phyloP scores from a whole-genome alignment of 2,888 invertebrate genomes.

The Heterodera filipjevi region DNA sequence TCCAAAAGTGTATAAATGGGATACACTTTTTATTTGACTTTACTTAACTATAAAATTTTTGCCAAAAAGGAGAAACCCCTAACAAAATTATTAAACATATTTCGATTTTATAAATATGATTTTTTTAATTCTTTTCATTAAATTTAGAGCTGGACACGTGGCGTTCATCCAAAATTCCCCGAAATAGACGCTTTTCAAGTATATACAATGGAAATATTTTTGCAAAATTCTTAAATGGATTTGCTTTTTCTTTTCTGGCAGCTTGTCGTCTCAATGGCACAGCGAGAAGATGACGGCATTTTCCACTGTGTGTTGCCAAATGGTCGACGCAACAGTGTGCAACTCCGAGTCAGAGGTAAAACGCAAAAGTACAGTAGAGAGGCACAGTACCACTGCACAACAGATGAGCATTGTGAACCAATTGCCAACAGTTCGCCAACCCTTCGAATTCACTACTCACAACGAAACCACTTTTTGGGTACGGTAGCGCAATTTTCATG shows the following conservation, averaged over 20 bases:
- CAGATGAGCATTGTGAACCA: conserved; percentile 53
- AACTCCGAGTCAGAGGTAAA: conserved; percentile 51
- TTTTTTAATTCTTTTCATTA: too few species aligned
- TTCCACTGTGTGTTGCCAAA: conserved; percentile 86
- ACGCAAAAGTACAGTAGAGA: conserved; percentile 3
- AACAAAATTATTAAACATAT: too few species aligned
- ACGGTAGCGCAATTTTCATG: conserved; percentile 62
- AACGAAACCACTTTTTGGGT: conserved; percentile 49
- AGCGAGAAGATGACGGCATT: conserved; percentile 81
- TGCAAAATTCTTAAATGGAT: background rate
- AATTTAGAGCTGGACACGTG: conserved; percentile 51
- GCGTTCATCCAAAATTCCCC: conserved; percentile 39
- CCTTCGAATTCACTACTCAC: conserved; percentile 39
- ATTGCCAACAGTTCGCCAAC: conserved; percentile 41
- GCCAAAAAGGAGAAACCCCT: too few species aligned
- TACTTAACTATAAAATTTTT: too few species aligned
- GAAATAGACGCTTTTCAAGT: conserved; percentile 54
- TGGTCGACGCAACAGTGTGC: conserved; percentile 70
- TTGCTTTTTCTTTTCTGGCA: conserved; percentile 22
- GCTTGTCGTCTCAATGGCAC: conserved; percentile 80
- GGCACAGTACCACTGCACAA: background rate
- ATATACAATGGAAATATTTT: conserved; percentile 23
- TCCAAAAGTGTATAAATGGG: too few species aligned
- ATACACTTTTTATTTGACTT: too few species aligned
- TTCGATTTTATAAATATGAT: background rate